These are phyloP conservation scores for Tenebrio molitor DNA, from an alignment of 1,140 invertebrate genomes.

Conservation along the genomic window DNA sequence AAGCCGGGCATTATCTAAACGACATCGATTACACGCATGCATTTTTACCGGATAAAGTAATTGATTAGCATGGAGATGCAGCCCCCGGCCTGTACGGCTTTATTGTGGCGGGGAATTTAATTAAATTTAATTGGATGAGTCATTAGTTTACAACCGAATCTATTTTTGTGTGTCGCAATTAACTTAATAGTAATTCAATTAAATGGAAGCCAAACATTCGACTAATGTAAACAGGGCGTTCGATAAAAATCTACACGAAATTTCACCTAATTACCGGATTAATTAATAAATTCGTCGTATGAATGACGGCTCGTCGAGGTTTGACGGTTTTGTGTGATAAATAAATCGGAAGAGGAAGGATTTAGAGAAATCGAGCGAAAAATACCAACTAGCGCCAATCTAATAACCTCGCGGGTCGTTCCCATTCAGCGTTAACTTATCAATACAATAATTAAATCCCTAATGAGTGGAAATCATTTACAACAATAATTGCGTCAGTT, in stretches of 20 bases:
- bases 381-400: not conserved
- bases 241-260: slow-evolving; percentile 37
- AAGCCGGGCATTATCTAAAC: slow-evolving; percentile 35
- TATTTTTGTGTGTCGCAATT: slow-evolving; percentile 39
- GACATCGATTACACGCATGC: slow-evolving; percentile 39
- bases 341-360: slow-evolving; percentile 3
- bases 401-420: slow-evolving; percentile 25
- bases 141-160: slow-evolving; percentile 39
- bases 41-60: slow-evolving; percentile 40
- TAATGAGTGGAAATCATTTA: slow-evolving; percentile 45
- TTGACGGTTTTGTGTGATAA: not conserved
- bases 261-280: slow-evolving; percentile 17
- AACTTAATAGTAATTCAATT: slow-evolving; percentile 41
- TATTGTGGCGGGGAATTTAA: slow-evolving; percentile 28
- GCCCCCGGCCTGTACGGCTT: slow-evolving; percentile 25
- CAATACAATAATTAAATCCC: slow-evolving; percentile 44
- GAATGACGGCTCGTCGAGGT: not conserved
- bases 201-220: slow-evolving; percentile 25
- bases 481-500: slow-evolving; percentile 46
- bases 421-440: slow-evolving; percentile 42
- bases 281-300: slow-evolving; percentile 16
- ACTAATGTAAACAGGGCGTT: slow-evolving; percentile 14
- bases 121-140: slow-evolving; percentile 41
- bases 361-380: slow-evolving; percentile 3
- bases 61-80: slow-evolving; percentile 33